Percentiles rank a stretch among this genome's conserved stretches.
Conservation (phyloP, 2,888 invertebrate species). For the Argyresthia albistria region DNA sequence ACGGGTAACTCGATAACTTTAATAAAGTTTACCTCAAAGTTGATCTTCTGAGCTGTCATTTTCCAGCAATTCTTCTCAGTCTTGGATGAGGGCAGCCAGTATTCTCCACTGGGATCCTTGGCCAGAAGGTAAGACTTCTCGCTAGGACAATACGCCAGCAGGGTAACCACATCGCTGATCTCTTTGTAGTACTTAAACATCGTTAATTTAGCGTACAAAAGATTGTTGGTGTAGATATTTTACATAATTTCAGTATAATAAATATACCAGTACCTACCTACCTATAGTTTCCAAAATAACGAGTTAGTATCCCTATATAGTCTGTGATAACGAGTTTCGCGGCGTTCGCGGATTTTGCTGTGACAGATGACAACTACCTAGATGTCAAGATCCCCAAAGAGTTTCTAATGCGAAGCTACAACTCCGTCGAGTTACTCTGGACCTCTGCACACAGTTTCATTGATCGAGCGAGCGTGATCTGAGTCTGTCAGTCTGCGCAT, state of each 20-base stretch:
- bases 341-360: background rate
- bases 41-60: conserved; percentile 40
- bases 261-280: background rate
- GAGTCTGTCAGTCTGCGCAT: too few species aligned
- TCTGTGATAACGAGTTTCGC: too few species aligned
- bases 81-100: conserved; percentile 46
- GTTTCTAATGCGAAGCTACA: too few species aligned
- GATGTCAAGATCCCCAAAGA: too few species aligned
- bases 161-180: conserved; percentile 43
- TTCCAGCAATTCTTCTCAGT: conserved; percentile 52
- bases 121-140: conserved; percentile 38
- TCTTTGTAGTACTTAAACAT: conserved; percentile 52
- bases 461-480: too few species aligned
- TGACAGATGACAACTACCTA: background rate
- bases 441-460: too few species aligned
- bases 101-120: conserved; percentile 42
- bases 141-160: conserved; percentile 40
- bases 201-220: background rate
- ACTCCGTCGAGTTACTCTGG: too few species aligned
- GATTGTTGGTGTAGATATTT: too few species aligned
- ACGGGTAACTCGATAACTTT: too few species aligned
- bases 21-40: conserved; percentile 36
- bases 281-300: background rate
- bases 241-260: background rate
- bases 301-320: background rate